Evolutionary conservation across 2,888 invertebrate species (phyloP).

Genomic region (Drosophila kambysellisi): DNA sequence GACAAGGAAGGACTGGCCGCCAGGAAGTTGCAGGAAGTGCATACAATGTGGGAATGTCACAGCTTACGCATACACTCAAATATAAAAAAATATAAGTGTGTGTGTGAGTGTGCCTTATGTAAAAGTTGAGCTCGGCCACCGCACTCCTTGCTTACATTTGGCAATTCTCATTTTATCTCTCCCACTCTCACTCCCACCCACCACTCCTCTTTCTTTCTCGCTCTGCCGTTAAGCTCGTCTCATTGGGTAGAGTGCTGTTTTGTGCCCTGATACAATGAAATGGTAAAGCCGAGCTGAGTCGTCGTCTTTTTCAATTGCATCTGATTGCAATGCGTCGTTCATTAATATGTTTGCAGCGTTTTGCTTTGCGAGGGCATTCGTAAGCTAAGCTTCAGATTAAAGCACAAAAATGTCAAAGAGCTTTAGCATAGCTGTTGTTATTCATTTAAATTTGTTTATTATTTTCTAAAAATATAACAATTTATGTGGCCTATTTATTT

Average conservation of each 20-base stretch:
- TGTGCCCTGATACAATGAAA: constrained; percentile 29
- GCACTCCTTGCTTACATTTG: constrained; percentile 31
- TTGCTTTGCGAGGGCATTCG: constrained; percentile 8
- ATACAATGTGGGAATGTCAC: constrained; percentile 63
- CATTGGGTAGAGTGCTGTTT: constrained; percentile 50
- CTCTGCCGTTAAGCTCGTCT: constrained; percentile 21
- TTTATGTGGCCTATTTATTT: not conserved
- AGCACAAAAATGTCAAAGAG: constrained; percentile 4
- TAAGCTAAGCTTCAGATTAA: constrained; percentile 33
- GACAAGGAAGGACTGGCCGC: constrained; percentile 43
- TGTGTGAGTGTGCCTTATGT: constrained; percentile 2
- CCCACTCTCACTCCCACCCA: not conserved
- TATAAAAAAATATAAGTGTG: constrained; percentile 1
- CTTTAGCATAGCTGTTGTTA: not conserved
- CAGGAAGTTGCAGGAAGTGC: constrained; percentile 64
- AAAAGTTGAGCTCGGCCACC: not conserved
- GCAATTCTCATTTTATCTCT: constrained; percentile 39
- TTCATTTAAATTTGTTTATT: not conserved
- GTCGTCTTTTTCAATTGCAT: constrained; percentile 41
- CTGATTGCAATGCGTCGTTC: constrained; percentile 43
- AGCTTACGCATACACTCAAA: not conserved
- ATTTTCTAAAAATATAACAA: not conserved
- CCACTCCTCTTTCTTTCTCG: not conserved
- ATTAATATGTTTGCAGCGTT: constrained; percentile 41
- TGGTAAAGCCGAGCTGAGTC: constrained; percentile 31